Conservation (phyloP, 1,140 invertebrate species). For the Drosophila pandora region DNA sequence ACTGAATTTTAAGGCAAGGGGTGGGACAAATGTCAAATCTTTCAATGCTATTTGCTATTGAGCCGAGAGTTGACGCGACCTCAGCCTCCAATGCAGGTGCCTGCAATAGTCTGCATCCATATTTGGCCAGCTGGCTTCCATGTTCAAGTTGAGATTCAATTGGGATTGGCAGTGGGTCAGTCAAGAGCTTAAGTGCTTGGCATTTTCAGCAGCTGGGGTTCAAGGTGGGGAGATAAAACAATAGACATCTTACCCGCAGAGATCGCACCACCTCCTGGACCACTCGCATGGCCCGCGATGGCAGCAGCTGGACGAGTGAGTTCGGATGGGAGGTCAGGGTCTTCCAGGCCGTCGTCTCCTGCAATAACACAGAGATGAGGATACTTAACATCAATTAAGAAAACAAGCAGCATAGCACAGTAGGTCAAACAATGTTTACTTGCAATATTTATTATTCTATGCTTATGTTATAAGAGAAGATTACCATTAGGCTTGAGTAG, state of each 20-base stretch:
- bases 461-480: background rate
- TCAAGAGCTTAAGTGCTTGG: conserved; percentile 15
- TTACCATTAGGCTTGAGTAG: background rate
- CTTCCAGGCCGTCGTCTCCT: conserved; percentile 83
- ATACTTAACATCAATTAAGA: conserved; percentile 50
- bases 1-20: conserved; percentile 6
- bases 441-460: background rate
- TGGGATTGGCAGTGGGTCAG: conserved; percentile 19
- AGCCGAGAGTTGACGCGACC: conserved; percentile 46
- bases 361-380: conserved; percentile 42
- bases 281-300: conserved; percentile 81
- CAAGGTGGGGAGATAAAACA: conserved; percentile 18
- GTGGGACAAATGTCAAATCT: conserved; percentile 38
- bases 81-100: conserved; percentile 20
- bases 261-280: conserved; percentile 83
- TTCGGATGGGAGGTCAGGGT: conserved; percentile 83
- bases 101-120: conserved; percentile 39
- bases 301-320: conserved; percentile 78
- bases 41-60: conserved; percentile 71
- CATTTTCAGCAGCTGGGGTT: conserved; percentile 16
- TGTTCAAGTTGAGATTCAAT: conserved; percentile 50
- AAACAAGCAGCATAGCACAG: conserved; percentile 24
- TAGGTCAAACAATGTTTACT: background rate
- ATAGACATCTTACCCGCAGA: conserved; percentile 69
- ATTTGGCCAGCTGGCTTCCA: conserved; percentile 38